A percentile compares a stretch with the other conserved stretches of the same genome.
Conservation (phyloP, 2,797 vertebrate genomes). For the Aphelocoma californica region DNA sequence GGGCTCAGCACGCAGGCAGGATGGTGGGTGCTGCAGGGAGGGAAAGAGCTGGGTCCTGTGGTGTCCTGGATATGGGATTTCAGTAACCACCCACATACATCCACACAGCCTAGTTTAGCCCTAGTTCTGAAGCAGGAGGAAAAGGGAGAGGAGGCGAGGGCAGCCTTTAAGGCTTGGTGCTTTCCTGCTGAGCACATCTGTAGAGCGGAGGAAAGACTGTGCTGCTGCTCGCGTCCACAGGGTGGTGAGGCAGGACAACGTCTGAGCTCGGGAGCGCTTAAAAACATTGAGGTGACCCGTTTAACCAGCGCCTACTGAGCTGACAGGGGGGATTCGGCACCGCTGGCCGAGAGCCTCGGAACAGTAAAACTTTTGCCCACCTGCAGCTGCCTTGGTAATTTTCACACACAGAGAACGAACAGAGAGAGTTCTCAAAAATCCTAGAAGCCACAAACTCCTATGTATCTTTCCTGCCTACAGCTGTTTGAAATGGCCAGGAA, state of each 20-base stretch:
- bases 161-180: neutral
- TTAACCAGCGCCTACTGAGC: neutral
- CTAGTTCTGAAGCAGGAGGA: neutral
- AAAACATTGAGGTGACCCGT: neutral
- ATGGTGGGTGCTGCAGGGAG: neutral
- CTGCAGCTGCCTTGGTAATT: neutral
- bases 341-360: rapidly evolving
- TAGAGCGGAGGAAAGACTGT: neutral
- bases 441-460: neutral
- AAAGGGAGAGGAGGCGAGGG: neutral
- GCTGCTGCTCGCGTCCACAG: constrained; percentile 21
- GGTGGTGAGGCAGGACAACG: constrained; percentile 31
- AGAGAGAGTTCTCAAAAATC: neutral
- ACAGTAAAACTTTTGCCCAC: neutral
- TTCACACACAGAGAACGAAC: neutral
- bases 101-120: neutral
- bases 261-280: neutral
- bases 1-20: rapidly evolving
- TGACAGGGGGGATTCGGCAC: neutral
- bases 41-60: neutral
- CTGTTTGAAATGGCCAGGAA: neutral
- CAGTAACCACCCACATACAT: neutral
- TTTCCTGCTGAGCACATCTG: neutral
- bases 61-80: neutral
- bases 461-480: neutral